A percentile compares a stretch with the other conserved stretches of the same genome.
Conservation (phyloP, 2,113 vertebrate species). For the Aythya baeri region DNA sequence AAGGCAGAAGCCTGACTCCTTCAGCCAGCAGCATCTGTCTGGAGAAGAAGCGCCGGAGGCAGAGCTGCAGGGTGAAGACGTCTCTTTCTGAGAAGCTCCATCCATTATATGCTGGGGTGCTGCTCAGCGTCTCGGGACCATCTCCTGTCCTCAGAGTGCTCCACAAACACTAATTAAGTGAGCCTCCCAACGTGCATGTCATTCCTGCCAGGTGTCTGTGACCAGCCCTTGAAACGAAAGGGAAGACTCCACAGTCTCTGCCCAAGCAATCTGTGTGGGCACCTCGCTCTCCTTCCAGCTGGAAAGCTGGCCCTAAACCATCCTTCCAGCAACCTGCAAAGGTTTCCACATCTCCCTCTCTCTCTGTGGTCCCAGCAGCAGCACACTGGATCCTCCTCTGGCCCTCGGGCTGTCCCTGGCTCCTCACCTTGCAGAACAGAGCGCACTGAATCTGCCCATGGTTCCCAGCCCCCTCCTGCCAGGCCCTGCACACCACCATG, state of each 20-base stretch:
- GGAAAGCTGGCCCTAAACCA: background rate
- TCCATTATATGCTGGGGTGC: background rate
- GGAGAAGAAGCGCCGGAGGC: background rate
- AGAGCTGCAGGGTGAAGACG: background rate
- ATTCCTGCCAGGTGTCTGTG: background rate
- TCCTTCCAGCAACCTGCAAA: background rate
- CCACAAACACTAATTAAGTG: background rate
- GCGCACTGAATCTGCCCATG: background rate
- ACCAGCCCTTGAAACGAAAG: background rate
- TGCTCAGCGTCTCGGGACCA: background rate
- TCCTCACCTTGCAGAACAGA: background rate
- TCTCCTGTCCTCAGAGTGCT: background rate
- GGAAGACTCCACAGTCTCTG: background rate
- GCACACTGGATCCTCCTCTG: background rate
- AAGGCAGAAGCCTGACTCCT: background rate
- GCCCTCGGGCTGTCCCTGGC: background rate
- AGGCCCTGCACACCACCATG: fast-evolving
- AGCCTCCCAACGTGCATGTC: background rate
- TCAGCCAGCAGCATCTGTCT: background rate
- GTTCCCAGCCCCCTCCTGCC: background rate
- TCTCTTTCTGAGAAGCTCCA: background rate
- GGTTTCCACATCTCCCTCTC: background rate
- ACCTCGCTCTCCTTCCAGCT: background rate
- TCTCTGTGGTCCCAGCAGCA: background rate
- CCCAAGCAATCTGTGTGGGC: background rate